phyloP scores from a whole-genome alignment of 2,113 vertebrate species.

The Gnathonemus echidnorhynchus region DNA sequence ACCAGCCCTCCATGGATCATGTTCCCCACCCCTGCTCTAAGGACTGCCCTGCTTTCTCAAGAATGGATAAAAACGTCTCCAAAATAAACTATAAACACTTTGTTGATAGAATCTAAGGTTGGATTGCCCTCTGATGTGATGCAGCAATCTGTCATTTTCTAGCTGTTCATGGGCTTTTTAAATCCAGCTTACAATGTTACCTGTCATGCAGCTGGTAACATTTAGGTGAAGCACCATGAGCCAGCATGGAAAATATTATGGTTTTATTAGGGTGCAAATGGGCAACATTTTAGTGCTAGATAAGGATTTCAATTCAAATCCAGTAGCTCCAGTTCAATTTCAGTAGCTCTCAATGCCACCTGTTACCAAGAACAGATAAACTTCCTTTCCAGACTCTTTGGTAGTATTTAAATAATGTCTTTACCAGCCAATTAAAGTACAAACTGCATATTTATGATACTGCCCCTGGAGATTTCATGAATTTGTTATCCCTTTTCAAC shows the following conservation, averaged over 20 bases:
- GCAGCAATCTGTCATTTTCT: not conserved
- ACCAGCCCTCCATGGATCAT: no score
- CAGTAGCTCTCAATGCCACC: not conserved
- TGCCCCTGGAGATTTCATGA: not conserved
- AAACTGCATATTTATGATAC: slow-evolving; percentile 20
- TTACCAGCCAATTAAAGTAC: slow-evolving; percentile 11
- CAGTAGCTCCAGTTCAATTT: not conserved
- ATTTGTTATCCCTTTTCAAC: slow-evolving; percentile 7
- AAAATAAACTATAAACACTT: not conserved
- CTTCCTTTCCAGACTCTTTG: not conserved
- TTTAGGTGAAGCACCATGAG: not conserved
- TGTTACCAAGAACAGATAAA: not conserved
- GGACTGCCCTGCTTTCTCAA: not conserved
- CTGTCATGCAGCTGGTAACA: not conserved
- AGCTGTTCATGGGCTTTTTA: not conserved
- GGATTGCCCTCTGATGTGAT: not conserved
- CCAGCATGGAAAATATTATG: not conserved
- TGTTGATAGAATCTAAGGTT: not conserved
- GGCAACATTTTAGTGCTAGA: not conserved
- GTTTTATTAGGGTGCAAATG: not conserved
- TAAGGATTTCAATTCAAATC: no score
- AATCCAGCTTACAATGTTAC: not conserved
- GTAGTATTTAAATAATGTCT: slow-evolving; percentile 19
- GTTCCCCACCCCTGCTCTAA: not conserved
- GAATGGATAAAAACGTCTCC: not conserved